phyloP scores from a whole-genome alignment of 1,140 invertebrate species.

The Maniola jurtina region DNA sequence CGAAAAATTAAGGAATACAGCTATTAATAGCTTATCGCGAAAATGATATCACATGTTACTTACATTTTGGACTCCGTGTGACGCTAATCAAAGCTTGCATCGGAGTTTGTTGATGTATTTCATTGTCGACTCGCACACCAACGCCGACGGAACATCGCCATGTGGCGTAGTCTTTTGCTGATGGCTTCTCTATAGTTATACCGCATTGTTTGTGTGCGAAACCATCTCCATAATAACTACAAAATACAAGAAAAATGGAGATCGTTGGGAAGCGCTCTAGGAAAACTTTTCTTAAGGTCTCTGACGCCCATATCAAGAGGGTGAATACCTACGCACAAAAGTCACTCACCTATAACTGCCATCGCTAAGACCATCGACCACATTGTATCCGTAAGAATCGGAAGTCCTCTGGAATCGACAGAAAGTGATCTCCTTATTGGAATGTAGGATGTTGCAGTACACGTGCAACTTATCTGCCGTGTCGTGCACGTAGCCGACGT shows the following conservation, averaged over 20 bases:
- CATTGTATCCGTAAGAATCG: constrained; percentile 59
- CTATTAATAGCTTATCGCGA: no score
- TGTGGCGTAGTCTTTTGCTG: constrained; percentile 49
- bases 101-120: constrained; percentile 38
- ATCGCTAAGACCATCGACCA: constrained; percentile 69
- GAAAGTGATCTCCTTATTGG: constrained; percentile 62
- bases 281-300: no score
- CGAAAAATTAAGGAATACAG: no score
- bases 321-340: neutral
- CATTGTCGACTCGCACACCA: constrained; percentile 40
- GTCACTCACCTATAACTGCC: constrained; percentile 59
- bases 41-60: neutral
- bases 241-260: neutral
- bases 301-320: no score
- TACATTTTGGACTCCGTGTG: constrained; percentile 23
- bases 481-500: constrained; percentile 60
- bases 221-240: constrained; percentile 70
- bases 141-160: constrained; percentile 72
- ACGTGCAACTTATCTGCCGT: constrained; percentile 50
- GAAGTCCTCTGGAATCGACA: constrained; percentile 70
- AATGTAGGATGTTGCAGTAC: constrained; percentile 69
- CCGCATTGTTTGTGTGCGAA: constrained; percentile 64
- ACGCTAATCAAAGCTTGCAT: constrained; percentile 66
- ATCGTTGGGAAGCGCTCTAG: neutral
- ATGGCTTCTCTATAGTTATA: constrained; percentile 62